Evolutionary conservation across 2,888 invertebrate genomes (phyloP).

Genomic region (Drosophila lacicola): DNA sequence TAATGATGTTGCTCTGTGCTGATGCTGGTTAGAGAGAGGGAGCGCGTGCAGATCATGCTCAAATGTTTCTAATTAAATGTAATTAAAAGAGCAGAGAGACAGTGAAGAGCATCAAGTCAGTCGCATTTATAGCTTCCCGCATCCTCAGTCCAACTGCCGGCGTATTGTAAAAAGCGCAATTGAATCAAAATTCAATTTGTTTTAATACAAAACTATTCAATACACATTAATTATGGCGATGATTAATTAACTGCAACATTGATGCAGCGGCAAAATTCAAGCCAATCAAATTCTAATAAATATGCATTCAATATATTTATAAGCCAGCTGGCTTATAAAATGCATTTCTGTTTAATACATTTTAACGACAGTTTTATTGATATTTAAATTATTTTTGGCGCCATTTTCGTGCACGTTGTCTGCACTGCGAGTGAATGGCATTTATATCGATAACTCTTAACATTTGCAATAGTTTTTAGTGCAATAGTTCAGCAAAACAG

Average conservation of each 20-base stretch:
- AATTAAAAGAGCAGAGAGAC: conserved; percentile 49
- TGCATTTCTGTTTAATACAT: conserved; percentile 4
- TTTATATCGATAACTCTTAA: too few species aligned
- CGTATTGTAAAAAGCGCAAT: conserved; percentile 35
- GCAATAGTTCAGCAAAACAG: too few species aligned
- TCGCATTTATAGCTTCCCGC: conserved; percentile 41
- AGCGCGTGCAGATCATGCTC: conserved; percentile 23
- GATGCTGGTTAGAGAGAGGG: conserved; percentile 20
- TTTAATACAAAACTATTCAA: conserved; percentile 75
- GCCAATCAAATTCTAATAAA: conserved; percentile 58
- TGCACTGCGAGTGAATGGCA: neutral
- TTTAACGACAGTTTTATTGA: neutral
- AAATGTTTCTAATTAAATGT: conserved; percentile 67
- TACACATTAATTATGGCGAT: conserved; percentile 47
- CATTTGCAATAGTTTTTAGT: neutral
- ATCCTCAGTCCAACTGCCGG: conserved; percentile 23
- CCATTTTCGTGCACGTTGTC: neutral
- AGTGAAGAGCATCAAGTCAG: conserved; percentile 27
- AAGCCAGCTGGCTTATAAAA: neutral
- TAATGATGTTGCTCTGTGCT: conserved; percentile 14
- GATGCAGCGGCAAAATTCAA: conserved; percentile 59
- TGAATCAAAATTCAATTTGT: conserved; percentile 75
- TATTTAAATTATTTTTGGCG: conserved; percentile 33
- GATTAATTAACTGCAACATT: conserved; percentile 16
- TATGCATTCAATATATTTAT: conserved; percentile 25